Evolutionary conservation across 2,113 vertebrate genomes (phyloP).

Genomic region (Oxyruncus cristatus): DNA sequence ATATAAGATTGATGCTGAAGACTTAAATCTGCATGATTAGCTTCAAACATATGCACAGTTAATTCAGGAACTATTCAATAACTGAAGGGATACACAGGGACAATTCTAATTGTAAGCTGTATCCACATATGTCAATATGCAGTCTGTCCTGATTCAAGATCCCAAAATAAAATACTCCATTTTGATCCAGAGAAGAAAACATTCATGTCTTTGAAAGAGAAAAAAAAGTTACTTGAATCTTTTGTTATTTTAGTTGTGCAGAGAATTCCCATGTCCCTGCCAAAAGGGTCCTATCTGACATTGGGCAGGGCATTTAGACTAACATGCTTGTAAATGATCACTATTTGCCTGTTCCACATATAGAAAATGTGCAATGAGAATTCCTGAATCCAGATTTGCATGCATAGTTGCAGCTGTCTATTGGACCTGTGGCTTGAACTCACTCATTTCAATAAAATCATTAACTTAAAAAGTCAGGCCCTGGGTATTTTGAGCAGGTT

Average conservation of each 20-base stretch:
- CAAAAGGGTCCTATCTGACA: neutral
- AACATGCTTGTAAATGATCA: neutral
- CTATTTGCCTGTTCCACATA: neutral
- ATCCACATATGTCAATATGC: neutral
- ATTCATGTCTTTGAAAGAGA: neutral
- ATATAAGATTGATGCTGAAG: neutral
- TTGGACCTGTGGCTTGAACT: neutral
- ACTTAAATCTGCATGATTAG: neutral
- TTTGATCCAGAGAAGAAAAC: neutral
- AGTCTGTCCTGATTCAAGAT: neutral
- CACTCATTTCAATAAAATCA: neutral
- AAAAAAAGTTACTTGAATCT: neutral
- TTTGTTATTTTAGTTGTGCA: neutral
- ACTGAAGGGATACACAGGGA: neutral
- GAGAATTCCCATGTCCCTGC: neutral
- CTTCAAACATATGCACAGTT: neutral
- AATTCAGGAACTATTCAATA: neutral
- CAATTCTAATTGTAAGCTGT: neutral
- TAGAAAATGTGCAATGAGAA: neutral
- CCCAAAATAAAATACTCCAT: neutral
- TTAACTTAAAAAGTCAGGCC: neutral
- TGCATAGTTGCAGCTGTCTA: neutral
- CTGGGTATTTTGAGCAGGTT: neutral
- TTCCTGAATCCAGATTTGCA: neutral
- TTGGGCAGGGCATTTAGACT: neutral